These are phyloP conservation scores for Acridotheres tristis DNA, from an alignment of 2,797 vertebrate genomes.

Conservation along the genomic window DNA sequence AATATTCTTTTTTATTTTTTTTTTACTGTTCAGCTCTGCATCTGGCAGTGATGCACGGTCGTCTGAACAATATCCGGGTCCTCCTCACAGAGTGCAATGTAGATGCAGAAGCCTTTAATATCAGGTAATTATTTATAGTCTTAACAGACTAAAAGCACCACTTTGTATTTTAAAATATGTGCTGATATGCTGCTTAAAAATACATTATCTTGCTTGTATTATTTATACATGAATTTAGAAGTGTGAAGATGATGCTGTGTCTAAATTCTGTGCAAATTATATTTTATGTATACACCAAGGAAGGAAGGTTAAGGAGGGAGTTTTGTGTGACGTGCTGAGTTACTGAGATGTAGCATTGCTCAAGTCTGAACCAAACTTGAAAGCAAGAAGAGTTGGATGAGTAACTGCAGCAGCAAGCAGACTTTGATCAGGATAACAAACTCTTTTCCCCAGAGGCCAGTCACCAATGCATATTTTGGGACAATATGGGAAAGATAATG, in stretches of 20 bases:
- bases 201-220: not conserved
- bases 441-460: slow-evolving; percentile 85
- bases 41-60: slow-evolving; percentile 96
- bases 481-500: slow-evolving; percentile 97
- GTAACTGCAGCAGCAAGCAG: not conserved
- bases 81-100: slow-evolving; percentile 96
- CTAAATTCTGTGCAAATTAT: not conserved
- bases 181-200: not conserved
- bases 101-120: slow-evolving; percentile 96
- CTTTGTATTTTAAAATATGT: not conserved
- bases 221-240: not conserved
- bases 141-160: not conserved
- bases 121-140: slow-evolving; percentile 79
- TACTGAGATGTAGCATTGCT: not conserved
- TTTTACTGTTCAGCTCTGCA: slow-evolving; percentile 84
- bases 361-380: not conserved
- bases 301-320: not conserved
- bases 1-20: not conserved
- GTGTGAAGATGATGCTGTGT: not conserved
- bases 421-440: not conserved
- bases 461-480: slow-evolving; percentile 96
- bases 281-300: not conserved
- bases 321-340: not conserved
- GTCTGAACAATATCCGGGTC: slow-evolving; percentile 92
- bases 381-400: not conserved